Evolutionary conservation across 1,140 invertebrate species (phyloP).

Genomic region (Temnothorax longispinosus): DNA sequence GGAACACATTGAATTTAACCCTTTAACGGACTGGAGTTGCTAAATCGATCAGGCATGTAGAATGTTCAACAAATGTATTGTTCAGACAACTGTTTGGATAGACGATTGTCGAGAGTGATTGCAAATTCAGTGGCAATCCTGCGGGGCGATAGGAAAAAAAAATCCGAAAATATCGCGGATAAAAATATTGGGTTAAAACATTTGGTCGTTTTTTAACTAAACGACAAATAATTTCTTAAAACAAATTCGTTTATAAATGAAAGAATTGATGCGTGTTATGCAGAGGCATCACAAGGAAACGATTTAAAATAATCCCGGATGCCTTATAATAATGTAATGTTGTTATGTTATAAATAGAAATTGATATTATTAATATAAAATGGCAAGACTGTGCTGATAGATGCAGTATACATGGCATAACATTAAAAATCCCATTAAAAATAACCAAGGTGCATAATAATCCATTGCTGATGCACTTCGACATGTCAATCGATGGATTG

Average conservation of each 20-base stretch:
- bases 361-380: slow-evolving; percentile 13
- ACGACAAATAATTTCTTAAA: background rate
- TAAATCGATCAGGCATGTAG: background rate
- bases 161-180: background rate
- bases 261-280: background rate
- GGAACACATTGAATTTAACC: background rate
- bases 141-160: background rate
- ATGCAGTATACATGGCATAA: background rate
- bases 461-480: background rate
- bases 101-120: background rate
- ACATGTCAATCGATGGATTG: slow-evolving; percentile 1
- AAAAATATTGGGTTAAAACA: background rate
- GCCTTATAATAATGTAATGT: background rate
- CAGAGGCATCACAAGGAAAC: background rate
- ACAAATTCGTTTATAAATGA: background rate
- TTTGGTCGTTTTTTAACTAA: background rate
- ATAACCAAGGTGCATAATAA: background rate
- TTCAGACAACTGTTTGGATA: background rate
- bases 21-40: slow-evolving; percentile 1
- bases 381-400: background rate
- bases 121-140: background rate
- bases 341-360: background rate
- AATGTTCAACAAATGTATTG: slow-evolving; percentile 9
- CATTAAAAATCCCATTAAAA: slow-evolving; percentile 17
- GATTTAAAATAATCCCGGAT: background rate